Evolutionary conservation across 2,888 invertebrate genomes (phyloP).

Genomic region (Mesorhabditis sp.): DNA sequence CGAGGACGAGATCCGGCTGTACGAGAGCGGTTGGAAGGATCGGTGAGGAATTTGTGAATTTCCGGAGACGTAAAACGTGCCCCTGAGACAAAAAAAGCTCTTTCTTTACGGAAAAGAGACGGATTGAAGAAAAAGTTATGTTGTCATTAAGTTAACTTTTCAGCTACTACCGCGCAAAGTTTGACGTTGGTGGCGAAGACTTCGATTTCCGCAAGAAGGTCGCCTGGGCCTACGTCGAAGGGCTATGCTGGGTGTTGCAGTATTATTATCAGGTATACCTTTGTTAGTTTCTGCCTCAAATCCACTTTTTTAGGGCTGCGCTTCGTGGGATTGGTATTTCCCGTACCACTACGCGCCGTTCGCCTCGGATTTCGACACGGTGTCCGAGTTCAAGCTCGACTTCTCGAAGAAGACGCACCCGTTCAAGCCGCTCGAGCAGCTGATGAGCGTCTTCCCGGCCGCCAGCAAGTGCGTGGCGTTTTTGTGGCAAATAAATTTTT

Average conservation of each 20-base stretch:
- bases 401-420: slow-evolving; percentile 86
- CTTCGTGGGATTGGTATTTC: slow-evolving; percentile 99
- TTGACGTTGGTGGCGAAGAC: slow-evolving; percentile 60
- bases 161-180: slow-evolving; percentile 67
- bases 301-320: slow-evolving; percentile 71
- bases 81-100: slow-evolving; percentile 64
- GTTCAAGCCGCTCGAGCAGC: slow-evolving; percentile 93
- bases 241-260: slow-evolving; percentile 93
- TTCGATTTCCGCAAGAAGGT: slow-evolving; percentile 81
- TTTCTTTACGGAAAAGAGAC: neutral
- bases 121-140: neutral
- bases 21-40: slow-evolving; percentile 97
- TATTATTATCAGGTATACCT: slow-evolving; percentile 81
- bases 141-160: neutral
- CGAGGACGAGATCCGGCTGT: slow-evolving; percentile 58
- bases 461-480: slow-evolving; percentile 68
- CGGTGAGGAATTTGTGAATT: slow-evolving; percentile 64
- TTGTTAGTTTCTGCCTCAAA: slow-evolving; percentile 34
- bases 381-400: slow-evolving; percentile 74
- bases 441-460: slow-evolving; percentile 99
- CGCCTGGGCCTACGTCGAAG: slow-evolving; percentile 79
- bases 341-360: slow-evolving; percentile 99
- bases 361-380: slow-evolving; percentile 85
- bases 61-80: slow-evolving; percentile 64
- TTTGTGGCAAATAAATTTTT: neutral